Evolutionary conservation across 1,140 invertebrate genomes (phyloP), one percentile per base, ranked within the genome.

Genomic region (Orchesella cincta): DNA sequence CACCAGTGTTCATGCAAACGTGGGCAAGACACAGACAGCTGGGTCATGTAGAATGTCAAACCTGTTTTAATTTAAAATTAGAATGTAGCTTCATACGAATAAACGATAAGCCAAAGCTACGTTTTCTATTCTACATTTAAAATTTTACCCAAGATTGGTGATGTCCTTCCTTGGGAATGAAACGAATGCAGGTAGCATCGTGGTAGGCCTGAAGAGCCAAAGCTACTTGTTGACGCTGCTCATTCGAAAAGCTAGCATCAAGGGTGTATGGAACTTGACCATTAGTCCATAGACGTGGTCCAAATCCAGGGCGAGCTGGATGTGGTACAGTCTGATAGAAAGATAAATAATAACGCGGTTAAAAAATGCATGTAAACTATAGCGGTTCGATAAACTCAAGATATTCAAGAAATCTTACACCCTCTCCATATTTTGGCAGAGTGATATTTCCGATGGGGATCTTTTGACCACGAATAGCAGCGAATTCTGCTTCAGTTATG

Each of bases 401-500:
- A n/a, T n/a, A n/a, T n/a, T n/a, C n/a, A n/a, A n/a, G n/a, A n/a
- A n/a, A n/a, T n/a, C 74, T 76, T 71, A 79, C 78, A 0, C 62
- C 23, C 75, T 79, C 34, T 12, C 74, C 78, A 64, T 67, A 51
- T 54, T 62, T 31, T 20, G 79, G 79, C 14, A 80, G 26, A 39
- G 34, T 71, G 0, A 62, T 51, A 35, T 35, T 46, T 23, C 73
- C 76, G 28, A 35, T 67, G 1, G 36, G 51, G 36, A 80, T 78
- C 0, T 73, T 51, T 34, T 78, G 57, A 0, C 26, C 20, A 23
- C 73, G 33, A 16, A 78, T 73, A 0, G 23, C 14, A 1, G 78
- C 80, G 72, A 81, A 81, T 54, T 81, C 80, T 35, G 79, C 78
- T 14, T 79, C 74, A 8, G 80, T 81, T 14, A 81, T 77, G 54